These are phyloP conservation scores for Andrena praecox DNA, from an alignment of 2,888 invertebrate species.

Conservation along the genomic window DNA sequence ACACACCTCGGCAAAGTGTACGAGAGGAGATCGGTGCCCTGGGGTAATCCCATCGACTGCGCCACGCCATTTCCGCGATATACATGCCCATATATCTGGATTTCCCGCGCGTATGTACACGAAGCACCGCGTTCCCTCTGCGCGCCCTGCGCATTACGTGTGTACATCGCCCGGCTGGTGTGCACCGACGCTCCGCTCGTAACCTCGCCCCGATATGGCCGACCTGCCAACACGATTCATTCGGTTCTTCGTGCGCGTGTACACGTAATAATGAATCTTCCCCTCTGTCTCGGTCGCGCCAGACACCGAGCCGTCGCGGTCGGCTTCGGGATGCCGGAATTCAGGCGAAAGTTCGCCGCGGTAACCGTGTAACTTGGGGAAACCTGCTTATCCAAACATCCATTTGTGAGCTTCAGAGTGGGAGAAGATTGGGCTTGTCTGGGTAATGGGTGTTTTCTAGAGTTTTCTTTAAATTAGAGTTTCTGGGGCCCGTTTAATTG, in stretches of 20 bases:
- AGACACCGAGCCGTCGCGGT: no score
- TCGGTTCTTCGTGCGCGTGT: slow-evolving; percentile 7
- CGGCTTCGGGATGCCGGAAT: no score
- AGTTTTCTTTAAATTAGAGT: no score
- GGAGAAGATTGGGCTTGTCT: no score
- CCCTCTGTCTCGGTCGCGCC: no score
- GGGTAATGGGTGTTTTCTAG: no score
- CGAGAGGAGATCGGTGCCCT: slow-evolving; percentile 43
- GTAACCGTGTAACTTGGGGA: no score
- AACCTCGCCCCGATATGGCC: slow-evolving; percentile 27
- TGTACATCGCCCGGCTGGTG: slow-evolving; percentile 17
- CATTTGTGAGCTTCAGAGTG: no score
- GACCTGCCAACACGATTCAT: slow-evolving; percentile 36
- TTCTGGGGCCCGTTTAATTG: no score
- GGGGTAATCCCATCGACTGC: slow-evolving; percentile 51
- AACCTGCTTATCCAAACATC: no score
- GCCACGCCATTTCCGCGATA: slow-evolving; percentile 56
- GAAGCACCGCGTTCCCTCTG: not conserved
- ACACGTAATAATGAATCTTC: slow-evolving; percentile 24
- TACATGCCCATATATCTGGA: slow-evolving; percentile 37
- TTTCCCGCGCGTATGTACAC: slow-evolving; percentile 26
- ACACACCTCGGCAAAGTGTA: slow-evolving; percentile 2
- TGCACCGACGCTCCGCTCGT: slow-evolving; percentile 25
- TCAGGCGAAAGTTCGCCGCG: no score
- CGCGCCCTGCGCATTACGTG: slow-evolving; percentile 19